Conservation (phyloP, 92 coral and sea anemone species). For the Paramuricea clavata region DNA sequence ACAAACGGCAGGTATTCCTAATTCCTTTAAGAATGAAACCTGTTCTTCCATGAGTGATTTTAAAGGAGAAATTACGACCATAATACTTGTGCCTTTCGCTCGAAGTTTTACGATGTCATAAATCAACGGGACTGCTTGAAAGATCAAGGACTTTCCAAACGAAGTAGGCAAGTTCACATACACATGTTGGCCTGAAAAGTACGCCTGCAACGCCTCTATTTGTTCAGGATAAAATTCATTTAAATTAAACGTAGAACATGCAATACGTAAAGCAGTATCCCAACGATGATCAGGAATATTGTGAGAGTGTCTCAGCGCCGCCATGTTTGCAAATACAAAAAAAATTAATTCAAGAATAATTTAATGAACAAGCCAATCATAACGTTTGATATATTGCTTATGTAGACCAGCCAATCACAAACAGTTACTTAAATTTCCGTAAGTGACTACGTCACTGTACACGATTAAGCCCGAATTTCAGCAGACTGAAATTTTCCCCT, state of each 20-base stretch:
- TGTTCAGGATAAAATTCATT: slow-evolving; percentile 32
- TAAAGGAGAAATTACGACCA: slow-evolving; percentile 7
- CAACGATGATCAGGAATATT: slow-evolving; percentile 13
- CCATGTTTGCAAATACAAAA: neutral
- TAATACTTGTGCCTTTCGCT: slow-evolving; percentile 6
- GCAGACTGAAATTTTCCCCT: slow-evolving; percentile 22
- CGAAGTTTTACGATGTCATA: slow-evolving; percentile 5
- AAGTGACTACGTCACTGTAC: slow-evolving; percentile 32
- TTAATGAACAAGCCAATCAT: neutral
- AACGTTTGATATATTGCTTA: neutral
- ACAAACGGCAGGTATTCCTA: slow-evolving; percentile 31
- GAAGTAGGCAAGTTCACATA: slow-evolving; percentile 46
- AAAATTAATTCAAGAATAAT: neutral
- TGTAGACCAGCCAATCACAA: neutral
- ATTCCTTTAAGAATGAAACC: neutral
- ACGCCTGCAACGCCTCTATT: slow-evolving; percentile 26
- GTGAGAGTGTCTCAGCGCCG: neutral
- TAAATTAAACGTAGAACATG: slow-evolving; percentile 24
- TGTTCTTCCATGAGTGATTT: slow-evolving; percentile 40
- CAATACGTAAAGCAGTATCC: slow-evolving; percentile 23
- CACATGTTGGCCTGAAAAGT: slow-evolving; percentile 41
- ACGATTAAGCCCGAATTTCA: slow-evolving; percentile 22
- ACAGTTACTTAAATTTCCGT: neutral
- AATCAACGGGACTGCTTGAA: slow-evolving; percentile 36
- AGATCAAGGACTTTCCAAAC: slow-evolving; percentile 39